These are phyloP conservation scores for Ceyx cyanopectus DNA, from an alignment of 2,113 vertebrate species.

Conservation along the genomic window DNA sequence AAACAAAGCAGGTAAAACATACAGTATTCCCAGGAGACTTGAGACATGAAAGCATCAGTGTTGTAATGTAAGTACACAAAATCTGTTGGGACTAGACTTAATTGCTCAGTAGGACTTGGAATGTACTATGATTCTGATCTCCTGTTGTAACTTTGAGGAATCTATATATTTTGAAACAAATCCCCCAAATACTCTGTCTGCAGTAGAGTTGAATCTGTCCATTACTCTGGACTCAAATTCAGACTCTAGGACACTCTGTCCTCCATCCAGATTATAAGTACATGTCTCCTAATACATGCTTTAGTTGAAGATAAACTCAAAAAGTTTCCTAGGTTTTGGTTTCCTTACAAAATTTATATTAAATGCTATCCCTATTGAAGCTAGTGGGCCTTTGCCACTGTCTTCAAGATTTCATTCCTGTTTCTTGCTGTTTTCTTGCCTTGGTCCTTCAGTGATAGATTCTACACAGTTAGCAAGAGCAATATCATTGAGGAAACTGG, in stretches of 20 bases:
- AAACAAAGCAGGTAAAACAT: constrained; percentile 45
- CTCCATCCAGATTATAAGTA: background rate
- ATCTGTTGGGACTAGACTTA: constrained; percentile 11
- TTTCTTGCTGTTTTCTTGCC: background rate
- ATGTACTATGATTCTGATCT: constrained; percentile 3
- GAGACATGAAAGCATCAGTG: constrained; percentile 47
- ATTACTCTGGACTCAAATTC: background rate
- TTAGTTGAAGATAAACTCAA: background rate
- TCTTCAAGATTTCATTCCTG: background rate
- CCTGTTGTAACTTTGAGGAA: background rate
- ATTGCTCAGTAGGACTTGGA: background rate
- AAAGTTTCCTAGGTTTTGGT: background rate
- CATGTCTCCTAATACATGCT: background rate
- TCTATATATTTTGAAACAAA: background rate
- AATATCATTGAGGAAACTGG: background rate
- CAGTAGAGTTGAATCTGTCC: background rate
- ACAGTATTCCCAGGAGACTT: background rate
- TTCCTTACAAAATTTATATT: background rate
- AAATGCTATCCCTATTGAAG: background rate
- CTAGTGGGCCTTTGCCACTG: background rate
- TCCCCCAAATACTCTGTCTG: background rate
- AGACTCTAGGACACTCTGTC: background rate
- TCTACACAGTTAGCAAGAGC: background rate
- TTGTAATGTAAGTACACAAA: background rate
- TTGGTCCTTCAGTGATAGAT: background rate